Evolutionary conservation across 2,113 vertebrate genomes (phyloP), one percentile per base, ranked within the genome.

Genomic region (Catagonus wagneri): DNA sequence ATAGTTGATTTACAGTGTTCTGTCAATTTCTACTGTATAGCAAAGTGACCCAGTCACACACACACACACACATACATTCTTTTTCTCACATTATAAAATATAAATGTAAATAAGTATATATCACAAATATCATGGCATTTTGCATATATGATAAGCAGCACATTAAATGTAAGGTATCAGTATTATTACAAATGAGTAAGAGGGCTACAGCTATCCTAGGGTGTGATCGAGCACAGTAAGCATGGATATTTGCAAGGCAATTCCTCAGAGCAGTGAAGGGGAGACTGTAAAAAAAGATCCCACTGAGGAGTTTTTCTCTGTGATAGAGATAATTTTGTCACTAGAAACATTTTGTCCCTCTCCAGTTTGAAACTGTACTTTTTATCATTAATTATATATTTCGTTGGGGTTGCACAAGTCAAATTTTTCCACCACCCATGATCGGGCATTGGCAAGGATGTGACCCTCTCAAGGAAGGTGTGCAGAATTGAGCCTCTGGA

Each of bases 301-400:
- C 61, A 80, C 9, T 34, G 78, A 83, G 14, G 22, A 80, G 74
- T 75, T 95, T 96, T 96, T 92, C 68, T 95, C 36, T 61, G 1
- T 89, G 54, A 86, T 76, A 85, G 29, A 89, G 63, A 93, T 81
- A 86, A 89, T 75, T 95, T 96, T 85, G 13, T 89, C 61, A 94
- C 17, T 29, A 81, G 60, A n/a, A 71, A 22, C 32, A 76, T 71
- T 92, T 27, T 93, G 65, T 72, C 54, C 60, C 54, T 93, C 32
- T 52, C 54, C 32, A 89, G 19, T 76, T 85, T 96, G n/a, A 89
- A 65, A 88, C 36, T 80, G 16, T 79, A 85, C 54, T 93, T 68
- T 50, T 95, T 79, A 84, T 68, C 44, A 87, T 19, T 81, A 97
- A 60, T 25, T 93, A 60, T 84, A 22, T 89, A 91, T 89, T 89